Percentiles rank a stretch among this genome's conserved stretches.
These are phyloP conservation scores for Petrolisthes manimaculis DNA, from an alignment of 2,888 invertebrate genomes.

Conservation along the genomic window DNA sequence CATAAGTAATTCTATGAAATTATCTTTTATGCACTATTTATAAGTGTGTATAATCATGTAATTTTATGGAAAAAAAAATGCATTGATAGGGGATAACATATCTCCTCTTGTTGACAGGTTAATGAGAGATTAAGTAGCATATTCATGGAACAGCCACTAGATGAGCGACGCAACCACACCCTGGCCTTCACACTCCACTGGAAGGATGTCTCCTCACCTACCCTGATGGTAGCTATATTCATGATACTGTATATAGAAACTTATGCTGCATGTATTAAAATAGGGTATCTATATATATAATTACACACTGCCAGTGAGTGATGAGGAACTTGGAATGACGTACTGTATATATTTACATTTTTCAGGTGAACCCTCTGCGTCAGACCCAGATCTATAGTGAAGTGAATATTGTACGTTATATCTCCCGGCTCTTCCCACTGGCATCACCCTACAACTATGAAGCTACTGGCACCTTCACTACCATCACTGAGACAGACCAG, in stretches of 20 bases:
- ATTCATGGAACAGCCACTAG: slow-evolving; percentile 31
- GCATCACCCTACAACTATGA: slow-evolving; percentile 57
- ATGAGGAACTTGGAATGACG: no score
- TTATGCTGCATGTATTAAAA: not conserved
- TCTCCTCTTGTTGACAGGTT: slow-evolving; percentile 27
- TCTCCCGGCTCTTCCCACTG: slow-evolving; percentile 56
- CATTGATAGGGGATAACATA: not conserved
- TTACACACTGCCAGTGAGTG: no score
- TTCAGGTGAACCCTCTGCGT: slow-evolving; percentile 58
- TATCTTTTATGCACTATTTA: no score
- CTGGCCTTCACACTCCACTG: slow-evolving; percentile 55
- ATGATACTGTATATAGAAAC: not conserved
- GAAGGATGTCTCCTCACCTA: slow-evolving; percentile 37
- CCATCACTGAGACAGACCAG: slow-evolving; percentile 52
- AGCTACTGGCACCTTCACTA: slow-evolving; percentile 43
- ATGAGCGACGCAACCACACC: slow-evolving; percentile 24
- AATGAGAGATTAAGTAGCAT: not conserved
- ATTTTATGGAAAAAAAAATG: not conserved
- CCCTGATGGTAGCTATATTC: slow-evolving; percentile 49
- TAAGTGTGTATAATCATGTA: not conserved
- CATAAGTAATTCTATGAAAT: no score
- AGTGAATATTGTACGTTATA: slow-evolving; percentile 58
- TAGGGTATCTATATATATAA: no score
- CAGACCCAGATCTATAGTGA: slow-evolving; percentile 59
- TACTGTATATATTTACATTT: not conserved